phyloP scores from a whole-genome alignment of 1,140 invertebrate species.

The Homarus americanus region DNA sequence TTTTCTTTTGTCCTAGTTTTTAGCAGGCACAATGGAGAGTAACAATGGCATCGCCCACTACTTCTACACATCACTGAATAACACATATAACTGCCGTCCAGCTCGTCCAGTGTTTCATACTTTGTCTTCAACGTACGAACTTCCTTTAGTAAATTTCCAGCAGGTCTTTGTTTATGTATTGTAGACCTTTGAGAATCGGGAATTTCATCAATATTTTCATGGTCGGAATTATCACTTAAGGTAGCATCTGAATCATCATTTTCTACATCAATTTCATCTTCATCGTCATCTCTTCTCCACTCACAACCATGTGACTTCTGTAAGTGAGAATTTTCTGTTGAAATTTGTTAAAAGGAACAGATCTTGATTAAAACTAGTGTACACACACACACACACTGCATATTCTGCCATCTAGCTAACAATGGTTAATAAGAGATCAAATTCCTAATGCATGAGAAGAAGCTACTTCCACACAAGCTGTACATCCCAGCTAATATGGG shows the following conservation, averaged over 20 bases:
- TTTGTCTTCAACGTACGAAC: constrained; percentile 69
- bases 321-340: too few species aligned
- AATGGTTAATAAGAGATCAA: too few species aligned
- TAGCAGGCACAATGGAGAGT: constrained; percentile 71
- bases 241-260: constrained; percentile 77
- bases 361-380: too few species aligned
- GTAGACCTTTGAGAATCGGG: constrained; percentile 67
- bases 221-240: constrained; percentile 75
- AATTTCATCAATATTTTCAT: constrained; percentile 74
- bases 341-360: too few species aligned
- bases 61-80: constrained; percentile 69
- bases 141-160: constrained; percentile 74
- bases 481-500: too few species aligned
- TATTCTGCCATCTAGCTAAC: too few species aligned
- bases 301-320: constrained; percentile 6
- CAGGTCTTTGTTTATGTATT: constrained; percentile 73
- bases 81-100: constrained; percentile 64
- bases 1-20: constrained; percentile 69
- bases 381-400: too few species aligned
- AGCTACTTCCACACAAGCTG: too few species aligned
- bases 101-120: constrained; percentile 74
- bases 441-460: too few species aligned
- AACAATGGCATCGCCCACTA: constrained; percentile 59
- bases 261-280: constrained; percentile 78
- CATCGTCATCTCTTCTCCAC: constrained; percentile 75